Evolutionary conservation across 2,797 vertebrate genomes (phyloP).

Genomic region (Acanthurus tractus): DNA sequence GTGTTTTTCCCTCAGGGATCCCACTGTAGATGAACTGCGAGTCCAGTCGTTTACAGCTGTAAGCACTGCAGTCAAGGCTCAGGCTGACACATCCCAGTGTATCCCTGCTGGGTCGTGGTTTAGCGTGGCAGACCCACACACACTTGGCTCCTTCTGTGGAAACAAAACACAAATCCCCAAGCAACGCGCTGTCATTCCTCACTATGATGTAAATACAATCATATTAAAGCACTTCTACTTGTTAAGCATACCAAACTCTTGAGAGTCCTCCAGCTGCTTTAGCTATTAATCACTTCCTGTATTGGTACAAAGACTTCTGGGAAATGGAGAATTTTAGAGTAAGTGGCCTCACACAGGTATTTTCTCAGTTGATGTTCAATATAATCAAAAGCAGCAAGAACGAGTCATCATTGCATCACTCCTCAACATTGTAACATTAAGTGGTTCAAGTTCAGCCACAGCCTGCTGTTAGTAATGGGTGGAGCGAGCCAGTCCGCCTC

Average conservation of each 20-base stretch:
- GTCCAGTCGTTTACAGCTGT: conserved; percentile 60
- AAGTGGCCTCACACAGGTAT: conserved; percentile 62
- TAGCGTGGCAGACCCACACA: conserved; percentile 71
- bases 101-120: conserved; percentile 63
- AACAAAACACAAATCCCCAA: conserved; percentile 78
- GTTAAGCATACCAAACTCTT: conserved; percentile 67
- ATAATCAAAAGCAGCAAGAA: conserved; percentile 71
- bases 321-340: conserved; percentile 69
- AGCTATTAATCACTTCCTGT: conserved; percentile 83
- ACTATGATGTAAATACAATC: conserved; percentile 80
- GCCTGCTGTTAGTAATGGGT: conserved; percentile 74
- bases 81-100: conserved; percentile 70
- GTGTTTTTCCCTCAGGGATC: conserved; percentile 16
- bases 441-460: conserved; percentile 63
- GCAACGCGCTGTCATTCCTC: conserved; percentile 74
- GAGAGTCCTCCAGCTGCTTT: conserved; percentile 62
- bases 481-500: conserved; percentile 65
- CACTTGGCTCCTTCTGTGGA: conserved; percentile 71
- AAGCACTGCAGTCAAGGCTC: conserved; percentile 41
- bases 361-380: too few species aligned
- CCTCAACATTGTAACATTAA: conserved; percentile 69
- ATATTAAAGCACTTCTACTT: conserved; percentile 73
- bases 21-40: conserved; percentile 17
- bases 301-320: conserved; percentile 68
- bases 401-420: conserved; percentile 79